Evolutionary conservation across 2,113 vertebrate genomes (phyloP), one percentile per base, ranked within the genome.

Genomic region (Aldabrachelys gigantea): DNA sequence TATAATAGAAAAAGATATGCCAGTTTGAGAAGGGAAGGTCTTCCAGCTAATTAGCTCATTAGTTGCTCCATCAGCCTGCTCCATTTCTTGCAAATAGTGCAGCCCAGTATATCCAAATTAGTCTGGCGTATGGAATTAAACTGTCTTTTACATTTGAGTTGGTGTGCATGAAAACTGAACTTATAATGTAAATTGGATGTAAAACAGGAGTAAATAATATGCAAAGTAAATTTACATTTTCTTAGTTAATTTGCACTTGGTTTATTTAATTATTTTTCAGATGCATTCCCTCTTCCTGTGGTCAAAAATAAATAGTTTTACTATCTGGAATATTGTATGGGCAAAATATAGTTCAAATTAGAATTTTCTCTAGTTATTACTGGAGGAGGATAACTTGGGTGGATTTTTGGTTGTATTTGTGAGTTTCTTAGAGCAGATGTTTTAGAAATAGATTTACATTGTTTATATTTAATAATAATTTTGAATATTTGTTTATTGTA

Each of bases 41-140:
- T 93, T 56, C 38, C 75, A 79, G 72, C 35, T 96, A 87, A 90
- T 95, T 90, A 94, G 85, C 56, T 84, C 62, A 56, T 78, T 85
- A 72, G 50, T 50, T 85, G 12, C 25, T 90, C 52, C 35, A 80
- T 44, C 78, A 84, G 29, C 53, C 69, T 80, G 47, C 10, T 38
- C 76, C 52, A 11, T 47, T 93, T 89, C 59, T 76, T 90, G 17
- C 24, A 91, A 57, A 82, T 35, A 83, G 21, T 54, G 47, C 24
- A 62, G 8, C 75, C n/a, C 35, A 38, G 10, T 78, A 35, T 85
- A 85, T 76, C 89, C 69, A 80, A 10, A 80, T 54, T 72, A 92
- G 81, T 50, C 47, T 91, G 50, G 14, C 47, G 47, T 78, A 56
- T 52, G 82, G 17, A 87, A 76, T 90, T 52, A 92, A 49, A 25